A percentile compares a stretch with the other conserved stretches of the same genome.
Conservation (phyloP, 2,113 vertebrate genomes). For the Stercorarius parasiticus region DNA sequence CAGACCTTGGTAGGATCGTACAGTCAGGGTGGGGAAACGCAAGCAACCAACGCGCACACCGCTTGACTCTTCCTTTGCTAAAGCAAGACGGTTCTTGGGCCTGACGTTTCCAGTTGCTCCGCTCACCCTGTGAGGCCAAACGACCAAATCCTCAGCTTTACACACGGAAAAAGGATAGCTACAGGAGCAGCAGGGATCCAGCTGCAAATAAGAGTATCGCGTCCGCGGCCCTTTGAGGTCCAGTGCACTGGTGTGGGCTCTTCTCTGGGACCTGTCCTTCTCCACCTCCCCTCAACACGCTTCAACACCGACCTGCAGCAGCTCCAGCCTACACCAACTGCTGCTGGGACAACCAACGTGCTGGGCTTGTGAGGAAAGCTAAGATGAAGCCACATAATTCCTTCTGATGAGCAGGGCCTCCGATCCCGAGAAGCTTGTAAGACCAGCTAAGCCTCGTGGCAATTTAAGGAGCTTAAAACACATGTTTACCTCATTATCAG, state of each 20-base stretch:
- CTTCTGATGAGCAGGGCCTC: neutral
- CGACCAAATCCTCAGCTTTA: neutral
- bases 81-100: too few relatives aligned
- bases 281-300: neutral
- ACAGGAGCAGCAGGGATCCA: neutral
- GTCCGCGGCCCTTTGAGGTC: neutral
- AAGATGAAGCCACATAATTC: neutral
- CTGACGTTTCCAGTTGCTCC: accelerated
- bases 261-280: neutral
- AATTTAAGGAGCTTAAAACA: neutral
- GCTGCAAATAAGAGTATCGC: too few relatives aligned
- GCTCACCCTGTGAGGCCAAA: neutral
- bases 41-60: too few relatives aligned
- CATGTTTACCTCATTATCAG: accelerated
- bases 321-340: neutral
- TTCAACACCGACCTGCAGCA: neutral
- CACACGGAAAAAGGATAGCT: accelerated
- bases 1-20: too few relatives aligned
- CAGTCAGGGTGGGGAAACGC: neutral
- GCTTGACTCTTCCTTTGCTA: neutral
- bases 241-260: accelerated
- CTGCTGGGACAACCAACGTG: neutral
- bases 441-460: neutral
- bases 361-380: neutral
- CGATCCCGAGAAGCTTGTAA: accelerated